These are phyloP conservation scores for Nasua narica DNA, from an alignment of 2,797 vertebrate species.

Conservation along the genomic window DNA sequence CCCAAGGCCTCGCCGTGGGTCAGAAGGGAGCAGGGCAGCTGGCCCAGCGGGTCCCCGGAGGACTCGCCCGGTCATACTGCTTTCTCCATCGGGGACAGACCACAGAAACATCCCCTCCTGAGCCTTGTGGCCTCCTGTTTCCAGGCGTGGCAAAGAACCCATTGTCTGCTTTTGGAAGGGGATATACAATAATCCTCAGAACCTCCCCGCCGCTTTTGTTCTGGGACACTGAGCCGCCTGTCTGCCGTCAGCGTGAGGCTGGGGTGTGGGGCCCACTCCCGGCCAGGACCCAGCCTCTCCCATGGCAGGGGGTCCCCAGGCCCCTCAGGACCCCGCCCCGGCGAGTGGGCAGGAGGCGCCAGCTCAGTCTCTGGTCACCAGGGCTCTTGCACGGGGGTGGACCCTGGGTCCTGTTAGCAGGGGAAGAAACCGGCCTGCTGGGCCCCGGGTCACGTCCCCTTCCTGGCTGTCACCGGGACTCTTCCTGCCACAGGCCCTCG, in stretches of 20 bases:
- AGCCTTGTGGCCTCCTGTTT: background rate
- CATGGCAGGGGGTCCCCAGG: background rate
- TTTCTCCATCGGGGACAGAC: background rate
- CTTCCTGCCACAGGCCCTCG: background rate
- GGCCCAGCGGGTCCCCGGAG: no score
- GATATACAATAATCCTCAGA: background rate
- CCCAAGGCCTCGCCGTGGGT: background rate
- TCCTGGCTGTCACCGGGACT: no score
- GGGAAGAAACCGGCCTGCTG: background rate
- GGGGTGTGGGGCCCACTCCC: rapidly evolving
- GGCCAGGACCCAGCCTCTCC: background rate
- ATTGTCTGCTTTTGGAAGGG: background rate
- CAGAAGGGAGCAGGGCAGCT: background rate
- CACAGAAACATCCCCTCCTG: background rate
- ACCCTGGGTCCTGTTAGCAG: background rate
- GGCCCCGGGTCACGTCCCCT: background rate
- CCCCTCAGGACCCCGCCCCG: background rate
- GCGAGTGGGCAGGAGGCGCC: rapidly evolving
- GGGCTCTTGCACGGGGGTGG: background rate
- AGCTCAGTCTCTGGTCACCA: background rate
- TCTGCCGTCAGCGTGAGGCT: background rate
- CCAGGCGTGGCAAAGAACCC: background rate
- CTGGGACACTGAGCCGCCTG: background rate
- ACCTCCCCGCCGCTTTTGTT: rapidly evolving
- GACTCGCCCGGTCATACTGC: no score